Conservation (phyloP, 2,888 invertebrate genomes). For the Drosophila phalerata region DNA sequence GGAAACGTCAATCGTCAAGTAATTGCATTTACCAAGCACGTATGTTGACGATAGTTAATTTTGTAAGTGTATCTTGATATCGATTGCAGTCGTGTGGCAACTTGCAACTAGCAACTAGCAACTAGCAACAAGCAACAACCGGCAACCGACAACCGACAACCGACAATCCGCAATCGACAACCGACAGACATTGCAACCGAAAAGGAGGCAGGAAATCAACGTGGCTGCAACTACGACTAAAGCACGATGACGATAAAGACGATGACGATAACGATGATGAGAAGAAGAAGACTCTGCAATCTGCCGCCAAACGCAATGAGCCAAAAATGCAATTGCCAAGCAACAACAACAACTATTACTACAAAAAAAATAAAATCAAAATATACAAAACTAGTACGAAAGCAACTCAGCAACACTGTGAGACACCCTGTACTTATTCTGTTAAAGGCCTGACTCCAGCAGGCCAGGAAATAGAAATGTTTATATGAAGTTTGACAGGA, state of each 20-base stretch:
- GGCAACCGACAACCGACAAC: conserved; percentile 16
- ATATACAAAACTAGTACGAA: conserved; percentile 1
- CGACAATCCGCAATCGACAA: neutral
- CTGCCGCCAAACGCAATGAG: conserved; percentile 64
- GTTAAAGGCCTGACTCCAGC: no score
- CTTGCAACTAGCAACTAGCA: conserved; percentile 16
- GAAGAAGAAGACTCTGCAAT: conserved; percentile 33
- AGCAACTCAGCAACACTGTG: neutral
- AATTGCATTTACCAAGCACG: conserved; percentile 79
- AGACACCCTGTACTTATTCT: neutral
- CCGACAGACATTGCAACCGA: conserved; percentile 5
- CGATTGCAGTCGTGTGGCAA: conserved; percentile 68
- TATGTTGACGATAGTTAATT: conserved; percentile 81
- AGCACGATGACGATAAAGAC: conserved; percentile 1
- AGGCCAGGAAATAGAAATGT: no score
- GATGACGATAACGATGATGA: conserved; percentile 24
- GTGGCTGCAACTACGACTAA: neutral
- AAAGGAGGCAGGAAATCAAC: conserved; percentile 7
- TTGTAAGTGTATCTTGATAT: conserved; percentile 81
- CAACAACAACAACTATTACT: conserved; percentile 26
- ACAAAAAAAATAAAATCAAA: no score
- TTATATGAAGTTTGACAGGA: no score
- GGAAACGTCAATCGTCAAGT: conserved; percentile 75
- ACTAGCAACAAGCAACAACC: conserved; percentile 1
- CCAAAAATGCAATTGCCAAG: conserved; percentile 72